phyloP scores from a whole-genome alignment of 2,888 invertebrate species.

The Liposcelis brunnea region DNA sequence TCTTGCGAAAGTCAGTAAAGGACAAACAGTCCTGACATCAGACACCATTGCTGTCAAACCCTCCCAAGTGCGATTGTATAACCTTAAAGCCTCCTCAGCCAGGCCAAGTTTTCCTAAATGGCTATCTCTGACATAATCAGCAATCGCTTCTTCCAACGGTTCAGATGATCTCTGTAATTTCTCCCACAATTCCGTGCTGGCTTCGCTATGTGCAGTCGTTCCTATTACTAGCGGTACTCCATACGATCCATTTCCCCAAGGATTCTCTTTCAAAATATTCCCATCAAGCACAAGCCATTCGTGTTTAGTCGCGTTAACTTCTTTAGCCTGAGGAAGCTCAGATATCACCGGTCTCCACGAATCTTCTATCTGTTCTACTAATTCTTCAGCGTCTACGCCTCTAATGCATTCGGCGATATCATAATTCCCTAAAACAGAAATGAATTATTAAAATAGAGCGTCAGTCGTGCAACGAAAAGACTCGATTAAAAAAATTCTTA shows the following conservation, averaged over 20 bases:
- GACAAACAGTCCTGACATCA: constrained; percentile 63
- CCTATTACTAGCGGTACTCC: constrained; percentile 30
- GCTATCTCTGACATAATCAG: constrained; percentile 36
- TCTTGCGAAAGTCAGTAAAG: constrained; percentile 48
- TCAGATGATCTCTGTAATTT: constrained; percentile 2
- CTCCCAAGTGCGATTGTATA: constrained; percentile 46
- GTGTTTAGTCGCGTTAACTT: constrained; percentile 34
- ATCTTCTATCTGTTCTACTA: constrained; percentile 52
- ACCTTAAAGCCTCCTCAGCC: constrained; percentile 40
- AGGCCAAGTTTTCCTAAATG: constrained; percentile 43
- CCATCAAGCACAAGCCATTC: constrained; percentile 68
- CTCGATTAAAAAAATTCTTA: not conserved
- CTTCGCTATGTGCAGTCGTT: constrained; percentile 30
- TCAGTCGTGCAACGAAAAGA: not conserved
- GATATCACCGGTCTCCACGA: constrained; percentile 45
- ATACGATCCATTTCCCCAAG: constrained; percentile 19
- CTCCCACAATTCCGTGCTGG: constrained; percentile 14
- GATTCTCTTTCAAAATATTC: constrained; percentile 43
- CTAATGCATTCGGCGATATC: constrained; percentile 27
- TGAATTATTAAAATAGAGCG: not conserved
- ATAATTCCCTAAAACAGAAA: constrained; percentile 26
- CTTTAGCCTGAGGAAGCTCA: constrained; percentile 37
- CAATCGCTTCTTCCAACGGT: constrained; percentile 36
- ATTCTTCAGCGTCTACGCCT: constrained; percentile 27
- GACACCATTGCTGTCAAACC: constrained; percentile 58